Conservation (phyloP, 2,888 invertebrate species). For the Cheilosia scutellata region DNA sequence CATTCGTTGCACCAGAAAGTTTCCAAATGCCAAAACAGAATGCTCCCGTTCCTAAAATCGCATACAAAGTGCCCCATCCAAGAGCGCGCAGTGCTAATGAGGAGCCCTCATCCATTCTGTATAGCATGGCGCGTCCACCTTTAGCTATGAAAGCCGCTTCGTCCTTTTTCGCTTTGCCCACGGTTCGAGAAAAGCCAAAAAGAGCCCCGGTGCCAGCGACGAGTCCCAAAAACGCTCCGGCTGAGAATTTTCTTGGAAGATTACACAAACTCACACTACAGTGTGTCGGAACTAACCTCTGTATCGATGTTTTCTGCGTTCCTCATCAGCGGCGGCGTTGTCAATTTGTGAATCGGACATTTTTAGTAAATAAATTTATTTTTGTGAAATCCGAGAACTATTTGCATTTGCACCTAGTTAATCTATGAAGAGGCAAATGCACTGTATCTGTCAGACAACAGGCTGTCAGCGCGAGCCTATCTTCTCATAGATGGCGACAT, state of each 20-base stretch:
- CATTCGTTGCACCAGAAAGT: constrained; percentile 93
- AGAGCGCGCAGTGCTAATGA: constrained; percentile 92
- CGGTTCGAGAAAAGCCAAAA: constrained; percentile 91
- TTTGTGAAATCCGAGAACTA: not conserved
- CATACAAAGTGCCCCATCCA: constrained; percentile 94
- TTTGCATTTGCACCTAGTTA: constrained; percentile 50
- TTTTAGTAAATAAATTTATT: not conserved
- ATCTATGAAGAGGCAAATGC: not conserved
- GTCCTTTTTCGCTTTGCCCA: constrained; percentile 91
- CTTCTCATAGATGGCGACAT: constrained; percentile 3
- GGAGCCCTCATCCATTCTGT: constrained; percentile 91
- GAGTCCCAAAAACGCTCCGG: constrained; percentile 82
- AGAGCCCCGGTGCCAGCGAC: constrained; percentile 89
- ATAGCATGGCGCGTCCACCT: constrained; percentile 87
- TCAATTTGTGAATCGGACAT: constrained; percentile 59
- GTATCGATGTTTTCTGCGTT: constrained; percentile 56
- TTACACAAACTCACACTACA: not conserved
- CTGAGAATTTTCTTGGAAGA: constrained; percentile 74
- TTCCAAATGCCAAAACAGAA: constrained; percentile 95
- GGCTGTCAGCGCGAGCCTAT: not conserved
- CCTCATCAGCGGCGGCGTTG: constrained; percentile 26
- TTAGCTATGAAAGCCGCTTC: constrained; percentile 92
- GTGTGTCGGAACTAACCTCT: constrained; percentile 34
- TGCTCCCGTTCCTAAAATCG: constrained; percentile 92
- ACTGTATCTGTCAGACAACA: constrained; percentile 13